These are phyloP conservation scores for Salminus brasiliensis DNA, from an alignment of 2,113 vertebrate genomes.

Conservation along the genomic window DNA sequence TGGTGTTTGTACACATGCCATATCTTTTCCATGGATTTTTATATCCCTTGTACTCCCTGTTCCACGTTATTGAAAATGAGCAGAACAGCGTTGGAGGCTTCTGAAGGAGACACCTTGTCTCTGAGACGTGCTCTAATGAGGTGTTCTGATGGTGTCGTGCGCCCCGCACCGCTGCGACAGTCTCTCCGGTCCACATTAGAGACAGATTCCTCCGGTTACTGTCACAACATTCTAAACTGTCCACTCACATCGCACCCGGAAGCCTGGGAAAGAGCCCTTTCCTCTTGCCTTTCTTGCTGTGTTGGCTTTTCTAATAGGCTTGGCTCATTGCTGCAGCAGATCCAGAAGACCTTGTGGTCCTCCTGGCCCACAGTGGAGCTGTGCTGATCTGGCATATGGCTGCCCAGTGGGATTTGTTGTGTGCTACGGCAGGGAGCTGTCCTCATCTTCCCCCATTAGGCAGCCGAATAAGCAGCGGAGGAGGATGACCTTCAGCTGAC, in stretches of 20 bases:
- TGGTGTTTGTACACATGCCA: not conserved
- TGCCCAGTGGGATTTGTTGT: slow-evolving; percentile 49
- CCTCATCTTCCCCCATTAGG: slow-evolving; percentile 35
- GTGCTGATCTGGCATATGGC: slow-evolving; percentile 55
- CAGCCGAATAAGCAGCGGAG: slow-evolving; percentile 7
- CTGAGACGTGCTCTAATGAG: slow-evolving; percentile 54
- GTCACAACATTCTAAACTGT: slow-evolving; percentile 26
- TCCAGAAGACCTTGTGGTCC: slow-evolving; percentile 55
- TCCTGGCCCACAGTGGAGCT: slow-evolving; percentile 47
- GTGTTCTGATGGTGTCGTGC: slow-evolving; percentile 18
- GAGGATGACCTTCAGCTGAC: slow-evolving; percentile 50
- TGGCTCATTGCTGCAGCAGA: slow-evolving; percentile 39
- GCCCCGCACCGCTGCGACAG: slow-evolving; percentile 47
- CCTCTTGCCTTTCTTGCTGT: not conserved
- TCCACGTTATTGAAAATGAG: slow-evolving; percentile 10
- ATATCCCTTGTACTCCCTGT: not conserved
- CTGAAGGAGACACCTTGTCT: slow-evolving; percentile 47
- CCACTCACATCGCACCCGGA: not conserved
- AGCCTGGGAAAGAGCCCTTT: not conserved
- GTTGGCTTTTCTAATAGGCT: slow-evolving; percentile 19
- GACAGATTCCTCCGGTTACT: slow-evolving; percentile 37
- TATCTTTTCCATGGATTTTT: not conserved
- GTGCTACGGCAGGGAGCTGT: slow-evolving; percentile 43
- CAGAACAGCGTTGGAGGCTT: slow-evolving; percentile 32
- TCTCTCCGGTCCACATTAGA: slow-evolving; percentile 24